Evolutionary conservation across 2,888 invertebrate species (phyloP).

Genomic region (Erebia aethiops): DNA sequence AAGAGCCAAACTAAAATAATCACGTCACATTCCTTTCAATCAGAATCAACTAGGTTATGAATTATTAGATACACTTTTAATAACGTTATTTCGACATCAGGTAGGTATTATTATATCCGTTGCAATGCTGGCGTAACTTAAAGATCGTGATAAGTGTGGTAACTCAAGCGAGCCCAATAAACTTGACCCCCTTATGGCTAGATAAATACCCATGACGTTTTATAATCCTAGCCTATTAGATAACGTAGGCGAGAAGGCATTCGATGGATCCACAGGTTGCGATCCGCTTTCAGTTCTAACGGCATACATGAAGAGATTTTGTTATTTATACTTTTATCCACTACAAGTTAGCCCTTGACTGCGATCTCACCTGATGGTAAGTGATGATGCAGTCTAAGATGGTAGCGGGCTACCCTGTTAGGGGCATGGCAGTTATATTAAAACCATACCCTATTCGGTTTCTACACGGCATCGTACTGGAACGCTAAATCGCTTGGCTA

Average conservation of each 20-base stretch:
- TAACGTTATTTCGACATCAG: conserved; percentile 31
- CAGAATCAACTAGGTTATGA: conserved; percentile 17
- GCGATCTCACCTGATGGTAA: too few species aligned
- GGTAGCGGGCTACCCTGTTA: too few species aligned
- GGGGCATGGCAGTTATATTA: too few species aligned
- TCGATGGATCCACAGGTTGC: neutral
- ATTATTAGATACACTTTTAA: conserved; percentile 15
- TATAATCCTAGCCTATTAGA: conserved; percentile 44
- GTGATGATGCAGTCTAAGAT: too few species aligned
- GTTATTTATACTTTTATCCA: too few species aligned
- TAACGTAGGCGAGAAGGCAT: neutral
- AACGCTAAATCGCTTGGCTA: too few species aligned
- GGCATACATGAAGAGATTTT: too few species aligned
- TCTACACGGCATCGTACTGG: too few species aligned
- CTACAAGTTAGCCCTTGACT: too few species aligned
- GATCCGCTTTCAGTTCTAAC: too few species aligned
- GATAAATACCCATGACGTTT: conserved; percentile 48
- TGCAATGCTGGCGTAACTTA: conserved; percentile 32
- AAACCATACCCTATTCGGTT: too few species aligned
- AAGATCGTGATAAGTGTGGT: conserved; percentile 34
- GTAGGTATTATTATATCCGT: conserved; percentile 31
- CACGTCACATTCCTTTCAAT: conserved; percentile 22
- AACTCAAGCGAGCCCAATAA: conserved; percentile 50
- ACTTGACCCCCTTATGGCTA: conserved; percentile 59
- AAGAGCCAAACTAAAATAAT: conserved; percentile 2